Evolutionary conservation across 2,888 invertebrate genomes (phyloP), one percentile per base, ranked within the genome.

Genomic region (Aspidapion aeneum): DNA sequence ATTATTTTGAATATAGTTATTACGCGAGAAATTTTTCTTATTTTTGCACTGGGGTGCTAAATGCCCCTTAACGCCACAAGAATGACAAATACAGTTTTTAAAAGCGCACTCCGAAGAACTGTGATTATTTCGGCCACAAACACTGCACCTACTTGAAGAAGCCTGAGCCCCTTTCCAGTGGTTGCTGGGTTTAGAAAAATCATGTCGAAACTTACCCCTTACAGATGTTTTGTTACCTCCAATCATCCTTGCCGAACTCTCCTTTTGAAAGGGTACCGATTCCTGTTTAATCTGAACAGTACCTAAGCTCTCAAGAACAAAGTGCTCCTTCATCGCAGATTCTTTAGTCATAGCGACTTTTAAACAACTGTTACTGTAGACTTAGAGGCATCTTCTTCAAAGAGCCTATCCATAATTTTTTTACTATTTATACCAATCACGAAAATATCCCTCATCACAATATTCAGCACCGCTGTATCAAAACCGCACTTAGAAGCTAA

Each of bases 31-130:
- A 56, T 61, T 51, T 17, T 61, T 52, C 21, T 18, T 20, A 60
- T 18, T 51, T 55, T 57, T 63, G 56, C 63, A 66, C 19, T 61
- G 58, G 20, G 64, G 60, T 49, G 66, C 64, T 20, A 66, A 49
- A 59, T 66, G 61, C 17, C 66, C 61, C 52, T 64, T 62, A 3
- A 62, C 51, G 1, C 66, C 64, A 50, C 58, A 66, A 16, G 55
- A 56, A 57, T 64, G 56, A 52, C 66, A 66, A n/a, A 16, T 49
- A 20, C 54, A 60, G 55, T 63, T 60, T 55, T 63, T 63, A 60
- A 49, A 52, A 1, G 21, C 56, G 21, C 60, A 63, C 2, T 58
- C 18, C 20, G 2, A 16, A 1, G 50, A 17, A 35, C 3, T 9
- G 54, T 62, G 57, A 35, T 50, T 59, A 18, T n/a, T 21, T 17